Percentiles rank a stretch among this genome's conserved stretches.
Conservation (phyloP, 2,113 vertebrate genomes). For the Grallaria varia region DNA sequence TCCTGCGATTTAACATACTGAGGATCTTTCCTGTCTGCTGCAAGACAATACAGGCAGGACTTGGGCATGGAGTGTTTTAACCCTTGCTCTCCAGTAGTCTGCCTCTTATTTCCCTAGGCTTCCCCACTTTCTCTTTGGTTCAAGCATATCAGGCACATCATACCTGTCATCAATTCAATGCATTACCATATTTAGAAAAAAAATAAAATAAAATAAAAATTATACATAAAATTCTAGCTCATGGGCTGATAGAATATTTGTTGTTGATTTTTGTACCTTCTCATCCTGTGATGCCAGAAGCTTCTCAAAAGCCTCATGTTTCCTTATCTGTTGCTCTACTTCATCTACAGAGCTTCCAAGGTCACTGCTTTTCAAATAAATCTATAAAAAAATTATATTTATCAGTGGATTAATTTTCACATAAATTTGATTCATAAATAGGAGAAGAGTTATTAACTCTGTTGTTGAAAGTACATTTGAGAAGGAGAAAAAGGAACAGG, state of each 20-base stretch:
- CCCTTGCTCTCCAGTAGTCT: not conserved
- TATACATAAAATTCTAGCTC: not conserved
- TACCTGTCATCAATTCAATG: not conserved
- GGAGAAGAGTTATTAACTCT: not conserved
- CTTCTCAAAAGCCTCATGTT: conserved; percentile 88
- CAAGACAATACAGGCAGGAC: not conserved
- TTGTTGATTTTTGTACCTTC: conserved; percentile 76
- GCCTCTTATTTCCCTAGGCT: not conserved
- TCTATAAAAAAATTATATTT: conserved; percentile 64
- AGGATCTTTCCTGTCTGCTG: not conserved
- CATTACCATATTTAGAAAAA: not conserved
- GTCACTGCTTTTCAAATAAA: conserved; percentile 79
- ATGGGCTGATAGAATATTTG: not conserved
- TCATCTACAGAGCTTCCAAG: conserved; percentile 81
- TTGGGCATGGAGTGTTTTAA: not conserved
- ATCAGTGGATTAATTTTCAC: not conserved
- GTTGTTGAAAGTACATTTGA: not conserved
- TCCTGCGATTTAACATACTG: not conserved
- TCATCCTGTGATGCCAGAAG: conserved; percentile 85
- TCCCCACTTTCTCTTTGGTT: not conserved
- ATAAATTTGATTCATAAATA: not conserved
- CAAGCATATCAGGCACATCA: not conserved
- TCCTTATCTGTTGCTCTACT: conserved; percentile 81
- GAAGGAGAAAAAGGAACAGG: not conserved
- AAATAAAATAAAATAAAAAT: too few relatives aligned